Percentiles rank a stretch among this genome's conserved stretches.
Evolutionary conservation across 2,797 vertebrate genomes (phyloP).

Genomic region (Pseudochirops cupreus): DNA sequence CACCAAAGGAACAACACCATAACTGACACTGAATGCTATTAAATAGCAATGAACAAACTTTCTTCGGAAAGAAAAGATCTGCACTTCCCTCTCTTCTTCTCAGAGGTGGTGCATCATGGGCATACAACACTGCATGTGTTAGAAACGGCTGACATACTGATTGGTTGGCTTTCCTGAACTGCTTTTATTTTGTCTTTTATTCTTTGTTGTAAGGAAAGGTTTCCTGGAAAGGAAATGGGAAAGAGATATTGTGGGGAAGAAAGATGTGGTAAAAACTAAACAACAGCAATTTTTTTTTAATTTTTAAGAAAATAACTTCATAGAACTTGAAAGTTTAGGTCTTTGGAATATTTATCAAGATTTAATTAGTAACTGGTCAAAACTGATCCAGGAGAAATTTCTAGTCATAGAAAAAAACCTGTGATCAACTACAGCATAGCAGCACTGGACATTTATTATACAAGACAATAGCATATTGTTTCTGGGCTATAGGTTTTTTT

Average conservation of each 20-base stretch:
- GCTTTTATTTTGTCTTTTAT: no score
- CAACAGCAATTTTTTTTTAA: background rate
- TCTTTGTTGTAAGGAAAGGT: background rate
- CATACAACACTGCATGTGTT: background rate
- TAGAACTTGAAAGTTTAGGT: slow-evolving; percentile 36
- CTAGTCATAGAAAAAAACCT: slow-evolving; percentile 36
- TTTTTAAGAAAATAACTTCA: slow-evolving; percentile 3
- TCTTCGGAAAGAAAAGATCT: background rate
- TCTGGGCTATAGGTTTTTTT: background rate
- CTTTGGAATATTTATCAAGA: slow-evolving; percentile 50
- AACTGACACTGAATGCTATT: background rate
- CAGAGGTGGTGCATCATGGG: background rate
- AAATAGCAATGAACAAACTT: background rate
- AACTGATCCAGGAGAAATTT: slow-evolving; percentile 58
- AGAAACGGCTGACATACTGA: background rate
- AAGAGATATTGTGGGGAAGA: no score
- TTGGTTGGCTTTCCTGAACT: background rate
- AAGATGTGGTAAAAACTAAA: background rate
- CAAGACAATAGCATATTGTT: slow-evolving; percentile 51
- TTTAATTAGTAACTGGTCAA: slow-evolving; percentile 60
- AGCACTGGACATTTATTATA: slow-evolving; percentile 36
- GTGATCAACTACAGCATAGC: slow-evolving; percentile 27
- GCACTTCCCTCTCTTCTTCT: no score
- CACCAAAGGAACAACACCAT: background rate
- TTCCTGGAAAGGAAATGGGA: background rate